Evolutionary conservation across 1,140 invertebrate genomes (phyloP), one percentile per base, ranked within the genome.

Genomic region (Diorhabda carinulata): DNA sequence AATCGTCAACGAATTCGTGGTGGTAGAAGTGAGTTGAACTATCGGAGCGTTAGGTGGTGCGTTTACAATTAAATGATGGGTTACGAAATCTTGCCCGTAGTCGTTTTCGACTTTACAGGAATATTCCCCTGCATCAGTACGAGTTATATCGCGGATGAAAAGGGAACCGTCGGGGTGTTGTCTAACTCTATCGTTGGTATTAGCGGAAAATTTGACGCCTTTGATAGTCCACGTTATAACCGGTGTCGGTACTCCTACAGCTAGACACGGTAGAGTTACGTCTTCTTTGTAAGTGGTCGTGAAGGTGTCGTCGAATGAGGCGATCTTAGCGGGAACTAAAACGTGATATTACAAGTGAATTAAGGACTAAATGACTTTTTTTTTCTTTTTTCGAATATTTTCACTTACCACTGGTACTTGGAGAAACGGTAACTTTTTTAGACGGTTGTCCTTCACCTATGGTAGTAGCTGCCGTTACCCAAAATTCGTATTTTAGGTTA

Each of bases 401-500:
- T 25, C 25, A 74, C 72, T 73, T 81, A 92, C 91, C 90, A 86
- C 92, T 91, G 71, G 88, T 89, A 72, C 89, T 93, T 41, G 93
- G 92, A 75, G 91, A 90, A 67, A 94, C 87, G 5, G 89, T 89
- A 52, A 94, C 93, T 64, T 91, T 91, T 76, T 93, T 92, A 42
- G 93, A 95, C 57, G 91, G 87, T 83, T 94, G 91, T 56, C 95
- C 94, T 87, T 97, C 95, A 4, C 95, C 95, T 77, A 96, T 95
- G 69, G 92, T 91, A 0, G 95, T 97, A 60, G 92, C 94, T 56
- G 94, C 94, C 8, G 94, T 96, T 0, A 97, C 94, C 94, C 94
- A 97, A 82, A 97, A 96, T 80, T 96, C 93, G 77, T 96, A 96
- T 67, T 91, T 89, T 61, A 87, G 85, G 74, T 91, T 90, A 74